Evolutionary conservation across 2,797 vertebrate genomes (phyloP), one percentile per base, ranked within the genome.

Genomic region (Acanthis flammea): DNA sequence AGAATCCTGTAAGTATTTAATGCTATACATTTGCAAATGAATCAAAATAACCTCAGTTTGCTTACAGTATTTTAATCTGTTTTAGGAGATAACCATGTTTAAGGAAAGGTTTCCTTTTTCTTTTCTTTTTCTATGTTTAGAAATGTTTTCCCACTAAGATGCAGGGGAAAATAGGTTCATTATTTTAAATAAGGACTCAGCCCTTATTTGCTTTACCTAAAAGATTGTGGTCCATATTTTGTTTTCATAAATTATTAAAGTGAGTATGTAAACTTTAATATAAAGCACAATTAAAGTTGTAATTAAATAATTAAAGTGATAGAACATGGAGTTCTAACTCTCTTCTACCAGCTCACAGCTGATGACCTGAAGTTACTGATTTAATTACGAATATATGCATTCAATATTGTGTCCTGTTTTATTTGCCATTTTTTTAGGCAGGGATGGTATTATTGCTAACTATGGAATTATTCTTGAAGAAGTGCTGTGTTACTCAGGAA

Each of bases 21-120:
- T 86, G 48, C 25, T 80, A 5, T n/a, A 41, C 7, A 1, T 75
- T 93, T 90, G 67, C 86, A 91, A 93, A 95, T 94, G 92, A 94
- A 70, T 96, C 68, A 74, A 67, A 74, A 51, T 77, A 85, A 82
- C 74, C 66, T 80, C 48, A 45, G 25, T 82, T 96, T 90, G 60
- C 85, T 86, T 65, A 33, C 18, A 89, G 19, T 57, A 39, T 73
- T 94, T 94, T 83, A 47, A 42, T 82, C 22, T 73, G 53, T 66
- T 91, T 93, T 65, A 63, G 78, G 82, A 73, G 65, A 55, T n/a
- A 66, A 77, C n/a, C 30, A 25, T 61, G 13, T 82, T 78, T 77
- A 92, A 91, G 63, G 62, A 78, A 57, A 82, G 17, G 19, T 80
- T 95, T 92, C 41, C 33, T 63, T 82, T 84, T 70, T n/a, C 2